These are phyloP conservation scores for Craseonycteris thonglongyai DNA, from an alignment of 2,113 vertebrate species.

Conservation along the genomic window DNA sequence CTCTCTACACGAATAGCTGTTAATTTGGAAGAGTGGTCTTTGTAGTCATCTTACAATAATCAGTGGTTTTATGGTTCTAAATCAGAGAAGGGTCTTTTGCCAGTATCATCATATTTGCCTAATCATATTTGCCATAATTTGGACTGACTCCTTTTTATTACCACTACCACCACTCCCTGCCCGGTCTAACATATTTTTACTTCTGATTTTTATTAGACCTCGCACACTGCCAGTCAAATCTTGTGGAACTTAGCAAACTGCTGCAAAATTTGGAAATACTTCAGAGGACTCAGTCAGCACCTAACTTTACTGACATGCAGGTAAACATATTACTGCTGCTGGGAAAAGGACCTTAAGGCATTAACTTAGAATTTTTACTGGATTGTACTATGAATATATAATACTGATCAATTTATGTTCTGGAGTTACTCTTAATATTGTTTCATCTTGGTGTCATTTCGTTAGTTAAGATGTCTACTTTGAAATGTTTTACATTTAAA, in stretches of 20 bases:
- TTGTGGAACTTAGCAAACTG: slow-evolving; percentile 94
- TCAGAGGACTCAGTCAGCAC: slow-evolving; percentile 97
- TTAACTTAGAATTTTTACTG: neutral
- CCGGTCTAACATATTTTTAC: slow-evolving; percentile 41
- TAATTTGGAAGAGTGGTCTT: neutral
- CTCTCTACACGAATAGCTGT: neutral
- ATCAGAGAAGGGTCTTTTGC: neutral
- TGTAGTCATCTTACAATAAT: neutral
- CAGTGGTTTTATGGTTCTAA: neutral
- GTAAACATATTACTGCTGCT: slow-evolving; percentile 74
- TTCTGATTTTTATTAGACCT: slow-evolving; percentile 85
- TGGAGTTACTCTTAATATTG: neutral
- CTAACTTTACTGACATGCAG: slow-evolving; percentile 97
- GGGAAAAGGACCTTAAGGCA: slow-evolving; percentile 55
- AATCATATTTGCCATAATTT: neutral
- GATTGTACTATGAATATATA: neutral
- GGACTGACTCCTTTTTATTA: neutral
- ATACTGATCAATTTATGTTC: slow-evolving; percentile 29
- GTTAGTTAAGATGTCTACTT: neutral
- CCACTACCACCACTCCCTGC: neutral
- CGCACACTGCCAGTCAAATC: slow-evolving; percentile 93
- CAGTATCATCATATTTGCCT: neutral
- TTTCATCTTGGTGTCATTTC: slow-evolving; percentile 18
- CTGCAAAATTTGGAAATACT: slow-evolving; percentile 98
- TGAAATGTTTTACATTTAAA: slow-evolving; percentile 20